Evolutionary conservation across 2,888 invertebrate species (phyloP).

Genomic region (Gibbula magus): DNA sequence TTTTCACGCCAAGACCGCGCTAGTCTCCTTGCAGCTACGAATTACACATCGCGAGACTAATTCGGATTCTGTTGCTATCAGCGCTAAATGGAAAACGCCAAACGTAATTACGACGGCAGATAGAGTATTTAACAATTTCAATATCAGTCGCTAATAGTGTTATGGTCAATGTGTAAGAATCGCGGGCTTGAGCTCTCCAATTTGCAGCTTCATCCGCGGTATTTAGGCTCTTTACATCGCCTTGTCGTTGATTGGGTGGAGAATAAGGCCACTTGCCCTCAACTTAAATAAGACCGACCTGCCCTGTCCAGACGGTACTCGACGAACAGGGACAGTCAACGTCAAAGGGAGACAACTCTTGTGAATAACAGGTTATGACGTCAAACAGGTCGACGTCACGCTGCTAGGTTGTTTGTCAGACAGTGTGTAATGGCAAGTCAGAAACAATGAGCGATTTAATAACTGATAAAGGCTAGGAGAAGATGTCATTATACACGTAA

Average conservation of each 20-base stretch:
- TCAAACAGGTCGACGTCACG: slow-evolving; percentile 15
- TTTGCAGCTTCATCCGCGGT: slow-evolving; percentile 26
- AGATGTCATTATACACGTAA: slow-evolving; percentile 15
- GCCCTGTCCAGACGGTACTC: neutral
- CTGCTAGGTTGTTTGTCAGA: slow-evolving; percentile 14
- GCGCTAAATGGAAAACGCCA: slow-evolving; percentile 29
- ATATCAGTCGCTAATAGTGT: slow-evolving; percentile 28
- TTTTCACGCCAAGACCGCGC: slow-evolving; percentile 9
- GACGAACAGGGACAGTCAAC: neutral
- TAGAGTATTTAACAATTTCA: slow-evolving; percentile 32
- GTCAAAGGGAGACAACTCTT: slow-evolving; percentile 5
- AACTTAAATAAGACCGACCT: neutral
- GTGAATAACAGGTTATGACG: neutral
- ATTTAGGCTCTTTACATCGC: slow-evolving; percentile 19
- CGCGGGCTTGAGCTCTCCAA: slow-evolving; percentile 31
- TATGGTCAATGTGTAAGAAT: slow-evolving; percentile 31
- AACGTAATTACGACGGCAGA: slow-evolving; percentile 28
- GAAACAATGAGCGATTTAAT: slow-evolving; percentile 25
- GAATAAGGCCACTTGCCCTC: slow-evolving; percentile 22
- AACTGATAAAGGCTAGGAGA: slow-evolving; percentile 12
- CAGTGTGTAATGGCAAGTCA: slow-evolving; percentile 18
- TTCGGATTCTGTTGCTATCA: slow-evolving; percentile 27
- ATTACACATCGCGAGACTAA: slow-evolving; percentile 26
- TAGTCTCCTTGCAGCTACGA: slow-evolving; percentile 4
- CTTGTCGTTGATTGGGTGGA: slow-evolving; percentile 18